Evolutionary conservation across 2,113 vertebrate species (phyloP).

Genomic region (Oryzias curvinotus): DNA sequence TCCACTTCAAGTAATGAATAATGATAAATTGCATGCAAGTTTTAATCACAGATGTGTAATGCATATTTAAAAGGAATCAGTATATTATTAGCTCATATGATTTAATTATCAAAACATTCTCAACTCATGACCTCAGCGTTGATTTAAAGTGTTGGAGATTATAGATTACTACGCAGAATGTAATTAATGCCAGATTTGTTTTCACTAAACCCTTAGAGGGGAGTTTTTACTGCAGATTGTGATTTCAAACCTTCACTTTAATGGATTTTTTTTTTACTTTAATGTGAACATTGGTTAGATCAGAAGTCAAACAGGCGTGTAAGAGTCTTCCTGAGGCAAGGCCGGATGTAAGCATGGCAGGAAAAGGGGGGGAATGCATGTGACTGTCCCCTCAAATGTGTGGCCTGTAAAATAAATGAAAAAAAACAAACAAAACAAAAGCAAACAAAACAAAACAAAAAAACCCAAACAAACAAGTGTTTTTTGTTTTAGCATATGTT

Average conservation of each 20-base stretch:
- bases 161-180: slow-evolving; percentile 13
- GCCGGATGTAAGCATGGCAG: too few species aligned
- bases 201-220: slow-evolving; percentile 22
- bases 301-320: too few species aligned
- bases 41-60: slow-evolving; percentile 40
- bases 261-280: background rate
- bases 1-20: slow-evolving; percentile 6
- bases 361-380: too few species aligned
- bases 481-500: too few species aligned
- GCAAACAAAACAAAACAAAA: too few species aligned
- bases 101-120: slow-evolving; percentile 31
- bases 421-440: too few species aligned
- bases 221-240: slow-evolving; percentile 7
- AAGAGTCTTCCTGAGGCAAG: too few species aligned
- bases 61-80: slow-evolving; percentile 17
- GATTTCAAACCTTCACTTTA: background rate
- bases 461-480: too few species aligned
- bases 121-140: slow-evolving; percentile 40
- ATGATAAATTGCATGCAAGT: slow-evolving; percentile 51
- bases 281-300: background rate
- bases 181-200: slow-evolving; percentile 30
- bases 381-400: too few species aligned
- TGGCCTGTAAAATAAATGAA: too few species aligned
- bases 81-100: slow-evolving; percentile 20
- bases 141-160: slow-evolving; percentile 49